These are phyloP conservation scores for Drosophila virilis DNA, from an alignment of 1,140 invertebrate species.

Conservation along the genomic window DNA sequence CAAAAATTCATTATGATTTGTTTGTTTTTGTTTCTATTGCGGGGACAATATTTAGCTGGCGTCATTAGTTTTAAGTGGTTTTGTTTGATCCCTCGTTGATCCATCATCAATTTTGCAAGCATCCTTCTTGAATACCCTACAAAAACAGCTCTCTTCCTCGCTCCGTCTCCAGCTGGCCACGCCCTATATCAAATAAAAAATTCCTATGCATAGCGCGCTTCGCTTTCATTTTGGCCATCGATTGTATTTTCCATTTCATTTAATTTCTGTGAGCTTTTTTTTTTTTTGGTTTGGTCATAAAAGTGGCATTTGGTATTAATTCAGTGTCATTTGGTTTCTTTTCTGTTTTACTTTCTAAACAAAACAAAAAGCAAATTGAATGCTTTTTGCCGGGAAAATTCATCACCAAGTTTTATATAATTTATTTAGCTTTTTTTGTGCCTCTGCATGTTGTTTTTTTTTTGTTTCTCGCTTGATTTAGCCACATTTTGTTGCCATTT, in stretches of 20 bases:
- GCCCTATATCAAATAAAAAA: slow-evolving; percentile 45
- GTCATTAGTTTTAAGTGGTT: slow-evolving; percentile 42
- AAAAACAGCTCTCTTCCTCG: neutral
- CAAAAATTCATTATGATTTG: slow-evolving; percentile 57
- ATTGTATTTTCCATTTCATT: slow-evolving; percentile 70
- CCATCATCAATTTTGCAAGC: slow-evolving; percentile 29
- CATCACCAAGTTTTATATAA: slow-evolving; percentile 65
- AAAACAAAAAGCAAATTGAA: slow-evolving; percentile 45
- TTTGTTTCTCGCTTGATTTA: slow-evolving; percentile 28
- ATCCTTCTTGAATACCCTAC: slow-evolving; percentile 25
- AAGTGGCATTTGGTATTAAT: slow-evolving; percentile 57
- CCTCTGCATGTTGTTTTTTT: slow-evolving; percentile 14
- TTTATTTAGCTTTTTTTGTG: slow-evolving; percentile 37
- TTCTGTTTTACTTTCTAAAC: slow-evolving; percentile 60
- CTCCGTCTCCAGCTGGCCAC: slow-evolving; percentile 26
- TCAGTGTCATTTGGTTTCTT: slow-evolving; percentile 46
- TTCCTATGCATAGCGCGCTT: slow-evolving; percentile 43
- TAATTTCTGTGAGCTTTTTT: slow-evolving; percentile 48
- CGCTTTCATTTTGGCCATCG: slow-evolving; percentile 63
- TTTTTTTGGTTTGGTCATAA: slow-evolving; percentile 40
- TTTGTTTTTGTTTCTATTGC: slow-evolving; percentile 5
- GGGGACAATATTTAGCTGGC: slow-evolving; percentile 21
- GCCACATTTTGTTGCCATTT: slow-evolving; percentile 17
- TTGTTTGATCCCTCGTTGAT: slow-evolving; percentile 21
- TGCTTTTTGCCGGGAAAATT: slow-evolving; percentile 63